phyloP scores from a whole-genome alignment of 2,113 vertebrate species.

The Myrmecobius fasciatus region DNA sequence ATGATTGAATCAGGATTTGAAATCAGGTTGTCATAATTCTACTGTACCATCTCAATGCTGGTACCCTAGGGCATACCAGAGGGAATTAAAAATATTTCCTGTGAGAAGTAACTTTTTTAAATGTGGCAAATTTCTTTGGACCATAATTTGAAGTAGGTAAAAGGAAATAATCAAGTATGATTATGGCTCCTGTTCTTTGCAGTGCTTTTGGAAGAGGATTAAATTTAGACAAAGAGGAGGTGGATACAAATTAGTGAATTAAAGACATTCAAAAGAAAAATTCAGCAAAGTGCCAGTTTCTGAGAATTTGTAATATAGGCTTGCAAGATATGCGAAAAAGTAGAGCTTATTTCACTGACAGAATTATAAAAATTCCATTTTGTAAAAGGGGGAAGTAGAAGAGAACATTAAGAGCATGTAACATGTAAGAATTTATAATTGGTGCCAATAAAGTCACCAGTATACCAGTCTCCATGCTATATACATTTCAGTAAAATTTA shows the following conservation, averaged over 20 bases:
- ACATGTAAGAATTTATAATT: slow-evolving; percentile 1
- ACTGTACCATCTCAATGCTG: neutral
- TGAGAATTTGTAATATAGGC: slow-evolving; percentile 61
- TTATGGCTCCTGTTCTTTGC: slow-evolving; percentile 30
- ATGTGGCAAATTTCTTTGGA: slow-evolving; percentile 1
- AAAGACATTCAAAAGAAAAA: slow-evolving; percentile 63
- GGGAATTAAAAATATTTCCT: neutral
- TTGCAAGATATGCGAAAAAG: neutral
- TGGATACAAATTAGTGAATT: slow-evolving; percentile 52
- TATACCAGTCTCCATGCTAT: neutral
- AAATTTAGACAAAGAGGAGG: slow-evolving; percentile 58
- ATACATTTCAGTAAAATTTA: neutral
- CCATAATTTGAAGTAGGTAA: slow-evolving; percentile 55
- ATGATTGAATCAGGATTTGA: neutral
- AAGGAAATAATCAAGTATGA: slow-evolving; percentile 50
- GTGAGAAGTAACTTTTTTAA: slow-evolving; percentile 39
- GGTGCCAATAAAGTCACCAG: neutral
- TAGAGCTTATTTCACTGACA: slow-evolving; percentile 50
- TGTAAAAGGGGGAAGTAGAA: slow-evolving; percentile 41
- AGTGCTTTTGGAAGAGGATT: slow-evolving; percentile 55
- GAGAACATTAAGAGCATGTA: neutral
- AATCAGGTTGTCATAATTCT: neutral
- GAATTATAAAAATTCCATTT: slow-evolving; percentile 40
- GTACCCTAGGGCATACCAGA: neutral
- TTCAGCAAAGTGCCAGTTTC: slow-evolving; percentile 53